Evolutionary conservation across 1,140 invertebrate species (phyloP), one percentile per base, ranked within the genome.

Genomic region (Drosophila elegans): DNA sequence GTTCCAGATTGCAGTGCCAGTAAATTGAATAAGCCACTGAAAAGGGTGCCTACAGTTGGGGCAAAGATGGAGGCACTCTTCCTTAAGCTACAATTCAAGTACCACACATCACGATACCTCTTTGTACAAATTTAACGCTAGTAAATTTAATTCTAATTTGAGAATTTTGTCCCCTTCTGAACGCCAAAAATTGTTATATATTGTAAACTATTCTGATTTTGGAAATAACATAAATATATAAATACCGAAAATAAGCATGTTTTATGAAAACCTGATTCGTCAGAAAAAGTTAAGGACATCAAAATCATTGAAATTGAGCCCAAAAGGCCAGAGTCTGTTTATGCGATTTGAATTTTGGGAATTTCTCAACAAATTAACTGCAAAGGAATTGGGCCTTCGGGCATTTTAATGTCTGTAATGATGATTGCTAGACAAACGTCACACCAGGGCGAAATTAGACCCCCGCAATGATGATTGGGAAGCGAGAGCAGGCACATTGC

Each of bases 381-480:
- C 44, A 71, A 57, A 29, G 51, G 49, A 71, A 72, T 71, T 36
- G 25, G 67, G 38, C 64, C 52, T 49, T 36, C 34, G 68, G 44
- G 64, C 52, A 72, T 66, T 46, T 59, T 61, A 45, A 76, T 44
- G 63, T 21, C 46, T 52, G 36, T 63, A 72, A 73, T 57, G 54
- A 74, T 61, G 55, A 55, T 66, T 72, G 48, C 53, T 36, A 68
- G 55, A 39, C 64, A 62, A 71, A 59, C 38, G 59, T 74, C 60
- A 54, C 78, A 62, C 64, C 44, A 56, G 64, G 67, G 67, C 52
- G 52, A 45, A 49, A 71, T 71, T 62, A 74, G 78, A 25, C 67
- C 16, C 56, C 48, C 55, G 60, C 63, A 56, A 77, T 68, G 67
- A 77, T 67, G 73, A 77, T 80, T 68, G 69, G 57, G 52, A 25